Conservation (phyloP, 2,797 vertebrate genomes). For the Arremon brunneinucha region DNA sequence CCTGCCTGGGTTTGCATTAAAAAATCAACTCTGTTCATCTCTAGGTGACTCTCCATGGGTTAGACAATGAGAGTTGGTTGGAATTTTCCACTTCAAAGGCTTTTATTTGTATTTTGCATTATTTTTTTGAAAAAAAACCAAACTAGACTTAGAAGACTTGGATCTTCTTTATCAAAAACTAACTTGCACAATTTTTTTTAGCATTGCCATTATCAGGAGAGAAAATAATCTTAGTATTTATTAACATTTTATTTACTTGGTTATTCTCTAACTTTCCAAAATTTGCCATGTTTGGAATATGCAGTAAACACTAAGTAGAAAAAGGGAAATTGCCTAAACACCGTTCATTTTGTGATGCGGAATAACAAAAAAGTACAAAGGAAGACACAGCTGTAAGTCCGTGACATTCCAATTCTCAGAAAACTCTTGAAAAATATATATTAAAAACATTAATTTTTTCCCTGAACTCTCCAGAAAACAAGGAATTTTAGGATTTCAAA, state of each 20-base stretch:
- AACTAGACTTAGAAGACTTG: neutral
- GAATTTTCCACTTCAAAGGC: neutral
- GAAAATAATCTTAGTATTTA: neutral
- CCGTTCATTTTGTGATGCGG: neutral
- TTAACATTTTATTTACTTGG: neutral
- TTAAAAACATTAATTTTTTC: fast-evolving
- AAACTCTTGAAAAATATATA: neutral
- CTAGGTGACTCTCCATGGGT: neutral
- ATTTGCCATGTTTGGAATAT: neutral
- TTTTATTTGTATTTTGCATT: neutral
- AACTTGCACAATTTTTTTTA: neutral
- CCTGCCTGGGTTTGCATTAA: neutral
- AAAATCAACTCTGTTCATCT: neutral
- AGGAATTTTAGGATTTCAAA: neutral
- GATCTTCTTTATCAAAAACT: neutral
- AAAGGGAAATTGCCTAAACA: neutral
- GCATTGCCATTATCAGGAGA: neutral
- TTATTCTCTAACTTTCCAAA: neutral
- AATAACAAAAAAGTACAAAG: neutral
- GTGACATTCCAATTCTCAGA: neutral
- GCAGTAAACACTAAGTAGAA: neutral
- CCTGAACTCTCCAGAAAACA: neutral
- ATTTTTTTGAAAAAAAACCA: neutral
- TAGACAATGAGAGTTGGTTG: neutral
- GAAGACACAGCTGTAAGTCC: neutral